Evolutionary conservation across 2,797 vertebrate species (phyloP).

Genomic region (Phalanger gymnotis): DNA sequence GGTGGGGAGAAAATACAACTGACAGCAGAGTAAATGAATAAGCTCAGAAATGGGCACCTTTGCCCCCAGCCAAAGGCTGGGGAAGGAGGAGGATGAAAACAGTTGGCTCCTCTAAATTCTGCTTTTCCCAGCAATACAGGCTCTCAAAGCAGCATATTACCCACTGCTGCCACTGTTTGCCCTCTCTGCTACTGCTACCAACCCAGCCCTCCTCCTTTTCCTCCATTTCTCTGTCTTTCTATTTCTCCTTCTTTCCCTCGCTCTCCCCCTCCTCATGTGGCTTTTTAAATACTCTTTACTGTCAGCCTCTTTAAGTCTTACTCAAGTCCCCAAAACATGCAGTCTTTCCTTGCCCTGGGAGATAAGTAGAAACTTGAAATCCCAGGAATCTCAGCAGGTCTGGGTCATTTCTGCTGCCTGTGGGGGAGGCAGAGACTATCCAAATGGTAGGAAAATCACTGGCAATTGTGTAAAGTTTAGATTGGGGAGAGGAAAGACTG

Average conservation of each 20-base stretch:
- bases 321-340: background rate
- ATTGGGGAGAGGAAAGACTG: background rate
- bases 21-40: background rate
- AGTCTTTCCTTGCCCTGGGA: background rate
- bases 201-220: background rate
- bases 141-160: background rate
- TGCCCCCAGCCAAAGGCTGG: too few species aligned
- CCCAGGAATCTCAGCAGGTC: background rate
- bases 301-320: background rate
- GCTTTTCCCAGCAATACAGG: background rate
- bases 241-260: background rate
- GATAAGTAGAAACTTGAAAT: background rate
- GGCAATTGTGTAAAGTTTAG: background rate
- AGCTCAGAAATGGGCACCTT: background rate
- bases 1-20: too few species aligned
- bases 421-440: background rate
- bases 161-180: background rate
- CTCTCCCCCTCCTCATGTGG: background rate
- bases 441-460: background rate
- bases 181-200: background rate
- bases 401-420: background rate
- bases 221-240: background rate
- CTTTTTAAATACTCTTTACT: background rate
- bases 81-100: background rate
- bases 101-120: background rate